phyloP scores from a whole-genome alignment of 1,140 invertebrate species.

The Wiebesia pumilae region DNA sequence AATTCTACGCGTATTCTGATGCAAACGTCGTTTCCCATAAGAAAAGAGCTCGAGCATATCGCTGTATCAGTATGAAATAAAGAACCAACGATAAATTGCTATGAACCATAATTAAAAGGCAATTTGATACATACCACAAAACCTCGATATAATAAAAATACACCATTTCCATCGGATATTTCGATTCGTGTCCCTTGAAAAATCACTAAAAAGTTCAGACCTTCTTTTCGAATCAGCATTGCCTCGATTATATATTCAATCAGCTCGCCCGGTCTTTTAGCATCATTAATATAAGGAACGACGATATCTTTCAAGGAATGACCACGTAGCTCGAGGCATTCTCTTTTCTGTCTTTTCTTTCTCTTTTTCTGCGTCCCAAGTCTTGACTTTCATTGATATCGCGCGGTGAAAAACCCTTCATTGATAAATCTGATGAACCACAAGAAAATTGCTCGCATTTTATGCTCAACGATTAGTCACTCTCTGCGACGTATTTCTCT shows the following conservation, averaged over 20 bases:
- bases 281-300: constrained; percentile 30
- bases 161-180: not conserved
- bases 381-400: not conserved
- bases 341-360: not conserved
- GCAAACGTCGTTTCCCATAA: not conserved
- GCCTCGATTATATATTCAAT: constrained; percentile 6
- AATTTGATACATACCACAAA: not conserved
- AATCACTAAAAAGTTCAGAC: not conserved
- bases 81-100: not conserved
- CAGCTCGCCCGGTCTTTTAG: not conserved
- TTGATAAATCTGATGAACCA: constrained; percentile 1
- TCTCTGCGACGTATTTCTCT: not conserved
- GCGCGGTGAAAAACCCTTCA: not conserved
- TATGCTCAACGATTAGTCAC: constrained; percentile 17
- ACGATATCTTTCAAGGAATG: constrained; percentile 12
- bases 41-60: not conserved
- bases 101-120: not conserved
- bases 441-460: constrained; percentile 20
- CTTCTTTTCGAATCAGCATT: not conserved
- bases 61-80: not conserved
- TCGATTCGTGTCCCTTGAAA: not conserved
- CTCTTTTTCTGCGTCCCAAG: not conserved
- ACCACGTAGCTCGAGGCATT: not conserved
- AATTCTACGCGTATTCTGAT: not conserved
- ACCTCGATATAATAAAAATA: not conserved